phyloP scores from a whole-genome alignment of 2,113 vertebrate genomes.

The Uropsilus gracilis region DNA sequence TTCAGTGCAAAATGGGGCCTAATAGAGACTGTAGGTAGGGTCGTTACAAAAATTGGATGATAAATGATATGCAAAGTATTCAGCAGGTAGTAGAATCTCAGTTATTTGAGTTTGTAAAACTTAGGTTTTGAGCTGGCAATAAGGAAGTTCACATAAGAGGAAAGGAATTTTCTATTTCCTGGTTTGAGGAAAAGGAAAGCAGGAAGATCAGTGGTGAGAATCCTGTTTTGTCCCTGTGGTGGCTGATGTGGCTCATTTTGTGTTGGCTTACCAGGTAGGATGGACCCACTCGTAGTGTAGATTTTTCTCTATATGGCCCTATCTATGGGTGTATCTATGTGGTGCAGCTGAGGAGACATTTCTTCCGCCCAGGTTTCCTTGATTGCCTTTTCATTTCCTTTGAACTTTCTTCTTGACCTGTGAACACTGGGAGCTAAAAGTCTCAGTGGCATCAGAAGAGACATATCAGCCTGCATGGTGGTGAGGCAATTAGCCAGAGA shows the following conservation, averaged over 20 bases:
- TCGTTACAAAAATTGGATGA: constrained; percentile 21
- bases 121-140: constrained; percentile 1
- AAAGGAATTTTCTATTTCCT: background rate
- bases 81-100: background rate
- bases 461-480: background rate
- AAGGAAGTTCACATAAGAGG: background rate
- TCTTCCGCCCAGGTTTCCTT: background rate
- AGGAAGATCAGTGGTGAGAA: background rate
- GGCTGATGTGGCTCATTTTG: background rate
- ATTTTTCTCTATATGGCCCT: background rate
- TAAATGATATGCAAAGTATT: background rate
- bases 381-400: background rate
- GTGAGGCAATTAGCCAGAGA: constrained; percentile 29
- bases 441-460: background rate
- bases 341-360: background rate
- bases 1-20: background rate
- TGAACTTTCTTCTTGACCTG: constrained; percentile 7
- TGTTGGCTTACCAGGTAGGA: background rate
- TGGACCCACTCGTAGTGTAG: background rate
- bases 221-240: background rate
- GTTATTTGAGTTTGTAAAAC: background rate
- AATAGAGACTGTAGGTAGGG: background rate
- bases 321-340: background rate
- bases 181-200: background rate
- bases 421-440: background rate